These are phyloP conservation scores for Hemibagrus wyckioides DNA, from an alignment of 2,113 vertebrate species.

Conservation along the genomic window DNA sequence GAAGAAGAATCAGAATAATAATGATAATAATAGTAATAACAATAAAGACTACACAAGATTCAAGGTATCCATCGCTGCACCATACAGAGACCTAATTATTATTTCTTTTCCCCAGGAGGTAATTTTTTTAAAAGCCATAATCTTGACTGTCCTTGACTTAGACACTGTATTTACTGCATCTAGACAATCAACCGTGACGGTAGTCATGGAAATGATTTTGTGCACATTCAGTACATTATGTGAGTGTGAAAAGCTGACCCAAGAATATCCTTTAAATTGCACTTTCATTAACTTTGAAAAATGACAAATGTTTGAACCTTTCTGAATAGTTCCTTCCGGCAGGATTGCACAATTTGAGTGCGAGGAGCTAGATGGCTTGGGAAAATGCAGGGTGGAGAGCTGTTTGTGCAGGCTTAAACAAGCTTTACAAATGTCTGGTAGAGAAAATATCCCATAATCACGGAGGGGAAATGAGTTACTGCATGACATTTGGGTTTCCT, in stretches of 20 bases:
- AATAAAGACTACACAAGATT: not conserved
- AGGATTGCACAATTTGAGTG: constrained; percentile 11
- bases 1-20: not conserved
- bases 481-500: constrained; percentile 45
- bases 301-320: constrained; percentile 35
- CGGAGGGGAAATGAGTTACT: constrained; percentile 42
- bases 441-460: constrained; percentile 43
- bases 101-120: not conserved
- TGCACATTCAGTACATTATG: constrained; percentile 15
- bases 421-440: constrained; percentile 44
- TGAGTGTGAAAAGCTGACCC: not conserved
- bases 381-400: constrained; percentile 10
- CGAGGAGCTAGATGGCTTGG: constrained; percentile 11
- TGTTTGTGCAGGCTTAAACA: constrained; percentile 42
- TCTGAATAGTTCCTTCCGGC: constrained; percentile 31
- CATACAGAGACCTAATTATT: not conserved
- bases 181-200: not conserved
- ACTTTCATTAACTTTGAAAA: not conserved
- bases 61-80: not conserved
- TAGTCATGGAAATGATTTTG: not conserved
- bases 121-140: not conserved
- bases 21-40: not conserved
- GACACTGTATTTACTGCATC: constrained; percentile 9
- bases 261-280: constrained; percentile 8
- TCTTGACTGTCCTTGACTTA: not conserved